These are phyloP conservation scores for Falco rusticolus DNA, from an alignment of 2,797 vertebrate species.

Conservation along the genomic window DNA sequence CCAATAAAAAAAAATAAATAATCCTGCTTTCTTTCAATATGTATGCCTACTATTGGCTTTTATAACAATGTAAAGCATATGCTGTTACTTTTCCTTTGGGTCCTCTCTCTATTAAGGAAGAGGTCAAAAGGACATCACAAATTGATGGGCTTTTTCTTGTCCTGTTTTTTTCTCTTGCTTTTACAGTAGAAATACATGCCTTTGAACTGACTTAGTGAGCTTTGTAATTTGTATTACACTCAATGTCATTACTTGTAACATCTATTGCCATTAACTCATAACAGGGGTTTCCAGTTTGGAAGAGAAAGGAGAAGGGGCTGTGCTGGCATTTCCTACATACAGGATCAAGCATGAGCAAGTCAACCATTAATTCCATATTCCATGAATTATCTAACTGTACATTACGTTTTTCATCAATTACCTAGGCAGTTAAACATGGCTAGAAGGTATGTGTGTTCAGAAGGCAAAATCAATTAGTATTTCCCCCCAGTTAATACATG, in stretches of 20 bases:
- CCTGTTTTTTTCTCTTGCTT: neutral
- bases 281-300: neutral
- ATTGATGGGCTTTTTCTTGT: neutral
- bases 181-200: neutral
- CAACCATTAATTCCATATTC: neutral
- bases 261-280: neutral
- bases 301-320: neutral
- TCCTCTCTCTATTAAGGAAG: neutral
- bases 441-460: neutral
- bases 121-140: neutral
- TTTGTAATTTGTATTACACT: neutral
- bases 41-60: neutral
- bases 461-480: constrained; percentile 29
- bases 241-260: neutral
- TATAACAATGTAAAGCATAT: neutral
- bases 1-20: neutral
- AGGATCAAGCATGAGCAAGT: neutral
- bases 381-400: neutral
- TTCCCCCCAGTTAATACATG: constrained; percentile 7
- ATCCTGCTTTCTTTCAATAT: neutral
- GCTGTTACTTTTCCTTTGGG: neutral
- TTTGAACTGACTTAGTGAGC: neutral
- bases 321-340: neutral
- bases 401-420: neutral
- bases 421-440: constrained; percentile 1